Percentiles rank a stretch among this genome's conserved stretches.
These are phyloP conservation scores for Microtus richardsoni DNA, from an alignment of 2,113 vertebrate species.

Conservation along the genomic window DNA sequence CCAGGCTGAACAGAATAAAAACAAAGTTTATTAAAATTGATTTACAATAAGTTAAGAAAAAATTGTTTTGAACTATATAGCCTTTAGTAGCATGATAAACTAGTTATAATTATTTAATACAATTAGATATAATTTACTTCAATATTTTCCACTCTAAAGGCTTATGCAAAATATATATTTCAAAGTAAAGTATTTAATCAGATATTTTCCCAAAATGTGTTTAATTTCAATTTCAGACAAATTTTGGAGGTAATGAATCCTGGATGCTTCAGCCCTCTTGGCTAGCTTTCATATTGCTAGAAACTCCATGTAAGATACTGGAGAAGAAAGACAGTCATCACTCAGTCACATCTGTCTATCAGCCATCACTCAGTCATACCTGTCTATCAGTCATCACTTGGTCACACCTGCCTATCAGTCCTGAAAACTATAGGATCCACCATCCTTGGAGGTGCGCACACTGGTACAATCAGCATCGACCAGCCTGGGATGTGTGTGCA, in stretches of 20 bases:
- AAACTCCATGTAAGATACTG: not conserved
- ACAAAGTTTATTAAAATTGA: not conserved
- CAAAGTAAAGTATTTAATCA: not conserved
- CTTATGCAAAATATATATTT: not conserved
- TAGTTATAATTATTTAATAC: slow-evolving; percentile 26
- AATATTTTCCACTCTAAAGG: not conserved
- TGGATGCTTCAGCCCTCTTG: not conserved
- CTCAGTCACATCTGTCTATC: too few relatives aligned
- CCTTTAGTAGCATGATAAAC: not conserved
- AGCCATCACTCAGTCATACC: not conserved
- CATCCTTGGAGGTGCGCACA: too few relatives aligned
- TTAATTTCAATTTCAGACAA: slow-evolving; percentile 9
- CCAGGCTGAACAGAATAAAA: not conserved
- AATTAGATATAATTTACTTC: not conserved
- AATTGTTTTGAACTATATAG: slow-evolving; percentile 2
- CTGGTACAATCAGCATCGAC: too few relatives aligned
- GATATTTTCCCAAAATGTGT: not conserved
- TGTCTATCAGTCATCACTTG: not conserved
- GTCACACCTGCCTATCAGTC: too few relatives aligned
- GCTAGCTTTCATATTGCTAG: not conserved
- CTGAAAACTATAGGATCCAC: too few relatives aligned
- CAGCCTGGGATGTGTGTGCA: too few relatives aligned
- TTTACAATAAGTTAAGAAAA: not conserved
- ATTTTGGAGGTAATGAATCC: not conserved
- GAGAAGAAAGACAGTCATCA: not conserved